Evolutionary conservation across 2,888 invertebrate genomes (phyloP), one percentile per base, ranked within the genome.

Genomic region (Clunio marinus): DNA sequence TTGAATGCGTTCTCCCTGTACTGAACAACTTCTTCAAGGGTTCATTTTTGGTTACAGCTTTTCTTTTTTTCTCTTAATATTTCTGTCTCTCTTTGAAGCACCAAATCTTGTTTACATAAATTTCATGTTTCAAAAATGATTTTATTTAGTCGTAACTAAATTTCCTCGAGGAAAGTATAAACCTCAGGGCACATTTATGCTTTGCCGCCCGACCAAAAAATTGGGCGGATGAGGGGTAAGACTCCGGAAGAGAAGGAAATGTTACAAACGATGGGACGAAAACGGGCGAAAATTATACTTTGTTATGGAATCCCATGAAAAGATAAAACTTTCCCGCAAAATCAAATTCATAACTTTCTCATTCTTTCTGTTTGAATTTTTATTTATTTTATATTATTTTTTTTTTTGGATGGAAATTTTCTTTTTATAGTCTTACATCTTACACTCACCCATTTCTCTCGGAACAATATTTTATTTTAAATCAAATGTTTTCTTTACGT

Each of bases 331-430:
- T 60, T 60, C 27, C 5, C 17, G 2, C 13, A n/a, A 62, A 62
- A 63, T 63, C 62, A 63, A 63, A 63, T 63, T 63, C 62, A 35
- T 24, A 63, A 63, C 62, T 63, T 58, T 58, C n/a, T n/a, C n/a
- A n/a, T n/a, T n/a, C n/a, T n/a, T n/a, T n/a, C n/a, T n/a, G n/a
- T n/a, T n/a, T n/a, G n/a, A n/a, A n/a, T n/a, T n/a, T n/a, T n/a
- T n/a, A n/a, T n/a, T n/a, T n/a, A n/a, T n/a, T n/a, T n/a, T n/a
- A n/a, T n/a, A n/a, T n/a, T n/a, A n/a, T n/a, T n/a, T n/a, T 63
- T 15, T 22, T n/a, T 57, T n/a, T 4, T 45, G 7, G 45, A 45
- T 15, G 17, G 13, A 45, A 3, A 45, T 45, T 45, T 45, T 45
- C 15, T 15, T 7, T 17, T 7, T 45, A 13, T 45, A 15, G 10